Conservation (phyloP, 2,113 vertebrate species). For the Miniopterus natalensis region DNA sequence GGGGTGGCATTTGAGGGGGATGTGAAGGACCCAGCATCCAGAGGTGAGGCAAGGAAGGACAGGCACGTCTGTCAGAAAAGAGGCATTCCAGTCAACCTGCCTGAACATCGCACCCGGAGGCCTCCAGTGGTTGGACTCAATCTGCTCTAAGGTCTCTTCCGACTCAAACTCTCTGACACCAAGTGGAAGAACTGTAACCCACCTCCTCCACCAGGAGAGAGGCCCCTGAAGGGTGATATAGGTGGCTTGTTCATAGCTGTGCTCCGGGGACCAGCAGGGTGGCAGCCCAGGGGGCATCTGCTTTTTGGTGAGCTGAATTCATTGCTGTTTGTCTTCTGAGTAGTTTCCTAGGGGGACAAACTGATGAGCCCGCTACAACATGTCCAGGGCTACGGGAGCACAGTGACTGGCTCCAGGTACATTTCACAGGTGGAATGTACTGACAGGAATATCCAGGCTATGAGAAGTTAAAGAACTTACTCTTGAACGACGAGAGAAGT, state of each 20-base stretch:
- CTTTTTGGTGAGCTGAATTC: neutral
- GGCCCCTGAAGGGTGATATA: accelerated
- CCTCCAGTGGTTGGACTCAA: neutral
- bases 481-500: neutral
- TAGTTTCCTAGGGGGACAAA: neutral
- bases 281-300: neutral
- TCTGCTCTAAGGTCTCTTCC: neutral
- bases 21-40: neutral
- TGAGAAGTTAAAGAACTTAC: neutral
- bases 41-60: neutral
- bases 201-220: neutral
- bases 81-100: accelerated
- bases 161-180: neutral
- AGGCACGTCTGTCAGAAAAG: neutral
- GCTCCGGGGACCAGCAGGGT: neutral
- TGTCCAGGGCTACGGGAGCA: neutral
- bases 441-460: neutral
- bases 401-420: neutral
- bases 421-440: neutral
- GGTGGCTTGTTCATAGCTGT: accelerated
- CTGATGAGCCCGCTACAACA: neutral
- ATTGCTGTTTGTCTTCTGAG: neutral
- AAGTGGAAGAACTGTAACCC: neutral
- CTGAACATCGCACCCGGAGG: accelerated
- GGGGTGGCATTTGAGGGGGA: neutral